A percentile compares a stretch with the other conserved stretches of the same genome.
Conservation (phyloP, 1,140 invertebrate genomes). For the Andricus grossulariae region DNA sequence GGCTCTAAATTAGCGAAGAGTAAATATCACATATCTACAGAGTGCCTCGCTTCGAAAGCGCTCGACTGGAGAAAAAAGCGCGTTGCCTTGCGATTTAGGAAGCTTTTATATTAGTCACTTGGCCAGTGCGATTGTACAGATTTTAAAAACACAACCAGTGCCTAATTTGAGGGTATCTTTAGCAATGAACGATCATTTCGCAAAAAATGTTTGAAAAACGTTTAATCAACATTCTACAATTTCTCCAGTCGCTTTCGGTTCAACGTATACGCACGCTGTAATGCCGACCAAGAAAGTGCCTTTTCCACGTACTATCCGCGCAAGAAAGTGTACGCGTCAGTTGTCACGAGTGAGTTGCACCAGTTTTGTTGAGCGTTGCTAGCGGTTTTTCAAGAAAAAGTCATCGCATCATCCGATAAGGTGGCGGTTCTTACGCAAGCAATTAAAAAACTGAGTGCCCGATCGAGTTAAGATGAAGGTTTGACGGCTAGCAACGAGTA, state of each 20-base stretch:
- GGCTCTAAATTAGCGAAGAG: neutral
- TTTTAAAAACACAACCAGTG: neutral
- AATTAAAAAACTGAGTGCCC: neutral
- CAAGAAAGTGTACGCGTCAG: conserved; percentile 9
- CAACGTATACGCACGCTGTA: neutral
- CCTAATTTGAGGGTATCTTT: neutral
- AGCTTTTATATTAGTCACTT: neutral
- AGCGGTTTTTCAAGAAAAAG: conserved; percentile 25
- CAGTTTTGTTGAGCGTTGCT: neutral
- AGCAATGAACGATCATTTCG: neutral
- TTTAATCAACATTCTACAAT: neutral
- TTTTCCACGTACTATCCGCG: conserved; percentile 37
- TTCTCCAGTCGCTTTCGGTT: conserved; percentile 14
- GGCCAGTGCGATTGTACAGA: neutral
- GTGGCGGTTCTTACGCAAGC: neutral
- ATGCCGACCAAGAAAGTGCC: conserved; percentile 45
- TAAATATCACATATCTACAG: conserved; percentile 10
- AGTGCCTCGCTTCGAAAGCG: conserved; percentile 14
- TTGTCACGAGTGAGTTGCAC: conserved; percentile 28
- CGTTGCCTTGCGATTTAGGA: neutral
- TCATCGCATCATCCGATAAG: neutral
- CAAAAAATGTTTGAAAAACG: neutral
- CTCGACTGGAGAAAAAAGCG: neutral
- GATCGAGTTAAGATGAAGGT: neutral
- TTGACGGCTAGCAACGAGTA: conserved; percentile 14